Base-by-base conservation (phyloP, 2,113 vertebrate species). In the Hipposideros armiger region DNA sequence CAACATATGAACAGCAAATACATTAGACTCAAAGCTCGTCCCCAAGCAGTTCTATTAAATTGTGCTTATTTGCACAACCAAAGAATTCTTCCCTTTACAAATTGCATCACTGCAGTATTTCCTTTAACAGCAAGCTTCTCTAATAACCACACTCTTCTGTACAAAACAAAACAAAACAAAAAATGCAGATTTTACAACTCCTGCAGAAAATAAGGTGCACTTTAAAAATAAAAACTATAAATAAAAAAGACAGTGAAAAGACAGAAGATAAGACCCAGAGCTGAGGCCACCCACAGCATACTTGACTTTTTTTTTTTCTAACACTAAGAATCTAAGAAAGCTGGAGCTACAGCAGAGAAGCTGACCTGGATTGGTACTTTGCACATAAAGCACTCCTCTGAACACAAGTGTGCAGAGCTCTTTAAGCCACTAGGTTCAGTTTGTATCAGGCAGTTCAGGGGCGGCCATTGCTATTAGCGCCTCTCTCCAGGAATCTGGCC, bases 81-180 rank as follows among this genome's bases (percentile, higher is more conserved):
- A 95, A 95, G 64, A 62, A 69, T n/a, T 56, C 77, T 80, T 89
- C 76, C 86, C 70, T 93, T 96, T 47, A 62, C 78, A 87, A 83
- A 94, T 11, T n/a, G 40, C 26, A 83, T 89, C 26, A n/a, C 78
- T 72, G 88, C 42, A 36, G 82, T 42, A 32, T 74, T 86, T 76
- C 86, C 89, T 89, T 74, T 74, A 83, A 90, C 78, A 83, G 91
- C 73, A 77, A 77, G 76, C 77, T 19, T 87, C 84, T 47, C 73
- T 94, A 91, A 95, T 67, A 56, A 60, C 62, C 45, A 40, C 15
- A 10, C 5, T 50, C 67, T 67, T 87, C 73, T 80, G 87, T 19
- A 70, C 62, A 11, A 15, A 50, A 45, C 50, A 50, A 56, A 69
- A 50, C 10, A 11, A 50, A 50, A 50, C 13, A 56, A 30, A 16